Evolutionary conservation across 2,888 invertebrate species (phyloP).

Genomic region (Dolichomitus sp.): DNA sequence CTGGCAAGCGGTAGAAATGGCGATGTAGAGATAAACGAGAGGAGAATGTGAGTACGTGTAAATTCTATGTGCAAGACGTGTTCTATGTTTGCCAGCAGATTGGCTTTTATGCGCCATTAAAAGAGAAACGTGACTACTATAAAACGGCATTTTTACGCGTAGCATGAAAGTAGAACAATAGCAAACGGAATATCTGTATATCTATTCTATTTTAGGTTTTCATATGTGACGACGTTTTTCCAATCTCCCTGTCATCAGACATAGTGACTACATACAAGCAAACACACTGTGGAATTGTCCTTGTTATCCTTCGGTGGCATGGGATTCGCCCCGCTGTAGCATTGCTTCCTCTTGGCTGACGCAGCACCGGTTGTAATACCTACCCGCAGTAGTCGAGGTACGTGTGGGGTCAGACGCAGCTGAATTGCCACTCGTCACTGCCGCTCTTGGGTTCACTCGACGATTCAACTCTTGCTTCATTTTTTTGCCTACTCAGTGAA

Average conservation of each 20-base stretch:
- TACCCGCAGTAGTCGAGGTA: constrained; percentile 32
- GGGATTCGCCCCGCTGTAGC: neutral
- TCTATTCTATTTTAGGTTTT: neutral
- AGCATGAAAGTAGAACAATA: neutral
- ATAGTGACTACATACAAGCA: neutral
- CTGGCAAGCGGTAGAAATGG: neutral
- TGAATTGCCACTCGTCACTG: constrained; percentile 12
- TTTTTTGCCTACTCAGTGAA: neutral
- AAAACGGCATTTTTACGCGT: neutral
- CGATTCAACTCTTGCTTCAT: neutral
- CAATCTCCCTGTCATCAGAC: neutral
- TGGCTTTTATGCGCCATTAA: constrained; percentile 19
- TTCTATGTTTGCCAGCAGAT: neutral
- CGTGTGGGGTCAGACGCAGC: constrained; percentile 31
- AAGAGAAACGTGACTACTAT: neutral
- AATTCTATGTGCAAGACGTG: constrained; percentile 11
- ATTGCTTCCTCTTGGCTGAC: neutral
- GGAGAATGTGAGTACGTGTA: constrained; percentile 22
- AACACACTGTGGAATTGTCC: neutral
- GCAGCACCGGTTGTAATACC: constrained; percentile 1
- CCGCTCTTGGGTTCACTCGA: neutral
- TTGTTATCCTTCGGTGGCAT: neutral
- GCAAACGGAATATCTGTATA: neutral
- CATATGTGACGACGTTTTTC: constrained; percentile 6
- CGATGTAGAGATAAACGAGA: neutral